Conservation (phyloP, 2,113 vertebrate genomes). For the Osmerus eperlanus region DNA sequence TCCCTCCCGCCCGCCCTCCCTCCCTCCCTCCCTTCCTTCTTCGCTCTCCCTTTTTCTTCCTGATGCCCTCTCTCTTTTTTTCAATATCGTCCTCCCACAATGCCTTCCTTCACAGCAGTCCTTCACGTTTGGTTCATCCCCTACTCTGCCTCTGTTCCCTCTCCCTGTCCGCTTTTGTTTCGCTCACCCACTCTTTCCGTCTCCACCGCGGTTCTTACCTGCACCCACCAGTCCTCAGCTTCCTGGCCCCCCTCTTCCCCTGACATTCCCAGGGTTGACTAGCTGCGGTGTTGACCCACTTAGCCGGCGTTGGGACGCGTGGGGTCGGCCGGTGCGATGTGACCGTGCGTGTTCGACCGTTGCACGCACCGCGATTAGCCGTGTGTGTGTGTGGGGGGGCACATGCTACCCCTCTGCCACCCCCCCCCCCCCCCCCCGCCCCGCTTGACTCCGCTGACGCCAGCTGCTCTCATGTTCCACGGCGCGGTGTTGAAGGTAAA, state of each 20-base stretch:
- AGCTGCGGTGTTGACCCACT: too few relatives aligned
- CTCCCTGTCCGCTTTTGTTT: slow-evolving; percentile 19
- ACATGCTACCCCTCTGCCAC: not conserved
- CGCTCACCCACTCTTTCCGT: slow-evolving; percentile 16
- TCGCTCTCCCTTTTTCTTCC: not conserved
- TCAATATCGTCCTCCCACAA: not conserved
- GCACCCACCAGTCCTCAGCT: not conserved
- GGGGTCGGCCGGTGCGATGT: too few relatives aligned
- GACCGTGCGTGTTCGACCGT: too few relatives aligned
- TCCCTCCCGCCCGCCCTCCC: slow-evolving; percentile 3
- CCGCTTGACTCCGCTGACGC: too few relatives aligned
- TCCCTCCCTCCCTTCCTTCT: not conserved
- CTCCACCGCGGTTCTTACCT: slow-evolving; percentile 13
- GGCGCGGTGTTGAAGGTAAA: slow-evolving; percentile 57
- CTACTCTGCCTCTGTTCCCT: not conserved
- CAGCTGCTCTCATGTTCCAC: slow-evolving; percentile 37
- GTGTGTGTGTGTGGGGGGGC: too few relatives aligned
- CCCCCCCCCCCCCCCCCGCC: not conserved
- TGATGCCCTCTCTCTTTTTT: slow-evolving; percentile 11
- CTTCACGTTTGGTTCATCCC: not conserved
- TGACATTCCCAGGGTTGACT: too few relatives aligned
- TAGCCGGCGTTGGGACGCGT: too few relatives aligned
- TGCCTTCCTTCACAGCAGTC: not conserved
- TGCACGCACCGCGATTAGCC: too few relatives aligned
- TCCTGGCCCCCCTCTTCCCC: not conserved